Base-by-base conservation (phyloP, 1,140 invertebrate genomes). In the Papilio polyxenes region DNA sequence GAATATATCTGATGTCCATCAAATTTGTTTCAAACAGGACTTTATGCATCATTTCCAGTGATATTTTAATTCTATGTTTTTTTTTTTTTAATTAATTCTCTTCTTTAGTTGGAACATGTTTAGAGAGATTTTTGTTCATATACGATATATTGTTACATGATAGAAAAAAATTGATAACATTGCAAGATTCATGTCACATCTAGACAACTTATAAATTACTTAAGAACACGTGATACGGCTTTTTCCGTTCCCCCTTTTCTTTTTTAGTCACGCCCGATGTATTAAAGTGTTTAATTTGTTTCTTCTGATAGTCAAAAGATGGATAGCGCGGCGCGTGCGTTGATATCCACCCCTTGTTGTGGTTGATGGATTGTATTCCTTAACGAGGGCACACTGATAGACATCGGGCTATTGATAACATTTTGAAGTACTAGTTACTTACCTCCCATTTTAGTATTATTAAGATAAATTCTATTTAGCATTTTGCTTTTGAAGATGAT, bases 231-330 rank as follows among this genome's bases (percentile, higher is more conserved):
- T 85, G 82, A 89, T 89, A 86, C 83, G 81, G 84, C 84, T 88
- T 89, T 90, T 88, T 91, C 81, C 82, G 83, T 84, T 82, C 83
- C 87, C 84, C 48, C 83, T 85, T 87, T 87, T 82, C 84, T 89
- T 90, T 92, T 92, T 92, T 89, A 90, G 92, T 92, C 90, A 92
- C 92, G 91, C 90, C 89, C 90, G 84, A 88, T 90, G 91, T 90
- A 92, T 93, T 92, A 90, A 92, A 93, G 90, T 91, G 89, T 91
- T 93, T 92, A 93, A 93, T 93, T 93, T 92, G 91, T 92, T 90
- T 91, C 87, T 87, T 87, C 82, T 85, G 85, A 92, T 90, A 86
- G 87, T 82, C 82, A 83, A 79, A 87, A 92, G 90, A 92, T 92
- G 85, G 88, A 93, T 92, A 85, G 88, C 82, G 78, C 77, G 85